Evolutionary conservation across 2,888 invertebrate species (phyloP).

Genomic region (Augiades crinisus): DNA sequence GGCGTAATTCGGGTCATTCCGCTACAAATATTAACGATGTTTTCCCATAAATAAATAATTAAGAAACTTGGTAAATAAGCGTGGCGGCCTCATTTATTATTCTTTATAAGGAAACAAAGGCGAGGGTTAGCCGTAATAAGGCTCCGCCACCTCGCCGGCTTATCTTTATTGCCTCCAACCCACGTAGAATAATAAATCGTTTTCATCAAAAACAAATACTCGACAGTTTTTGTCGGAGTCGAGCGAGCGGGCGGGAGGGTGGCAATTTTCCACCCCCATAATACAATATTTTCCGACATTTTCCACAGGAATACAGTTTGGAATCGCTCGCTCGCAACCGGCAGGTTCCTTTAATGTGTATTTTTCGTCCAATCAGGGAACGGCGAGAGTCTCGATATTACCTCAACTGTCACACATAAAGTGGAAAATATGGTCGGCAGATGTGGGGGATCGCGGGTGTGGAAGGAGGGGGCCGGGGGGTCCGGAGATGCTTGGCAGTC

Average conservation of each 20-base stretch:
- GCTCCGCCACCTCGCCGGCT: constrained; percentile 81
- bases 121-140: constrained; percentile 82
- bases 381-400: constrained; percentile 82
- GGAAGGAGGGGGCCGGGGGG: constrained; percentile 40
- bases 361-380: constrained; percentile 82
- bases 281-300: constrained; percentile 82
- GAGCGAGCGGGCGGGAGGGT: constrained; percentile 78
- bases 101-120: constrained; percentile 82
- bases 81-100: constrained; percentile 80
- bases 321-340: constrained; percentile 79
- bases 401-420: constrained; percentile 83
- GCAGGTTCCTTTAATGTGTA: constrained; percentile 82
- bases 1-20: constrained; percentile 39
- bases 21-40: constrained; percentile 70
- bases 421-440: constrained; percentile 83
- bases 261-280: constrained; percentile 82
- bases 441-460: constrained; percentile 64
- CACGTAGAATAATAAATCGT: constrained; percentile 82
- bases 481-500: constrained; percentile 62
- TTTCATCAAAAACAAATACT: constrained; percentile 83
- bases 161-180: constrained; percentile 82
- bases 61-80: constrained; percentile 80
- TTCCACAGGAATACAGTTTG: constrained; percentile 82
- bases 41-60: constrained; percentile 79
- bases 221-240: constrained; percentile 81